Evolutionary conservation across 2,888 invertebrate species (phyloP).

Genomic region (Archips xylosteana): DNA sequence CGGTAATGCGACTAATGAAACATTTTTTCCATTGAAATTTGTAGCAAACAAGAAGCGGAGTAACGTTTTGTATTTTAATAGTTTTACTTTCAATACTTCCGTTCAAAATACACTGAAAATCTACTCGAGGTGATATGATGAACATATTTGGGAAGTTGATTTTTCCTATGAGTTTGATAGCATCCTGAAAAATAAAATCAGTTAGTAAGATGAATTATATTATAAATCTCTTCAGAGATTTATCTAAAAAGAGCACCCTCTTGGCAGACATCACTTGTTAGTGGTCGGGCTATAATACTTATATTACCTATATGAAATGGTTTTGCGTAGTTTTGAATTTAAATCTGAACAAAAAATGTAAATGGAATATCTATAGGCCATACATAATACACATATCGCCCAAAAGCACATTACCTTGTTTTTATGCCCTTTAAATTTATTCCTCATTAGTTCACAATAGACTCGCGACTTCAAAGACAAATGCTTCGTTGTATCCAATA

Average conservation of each 20-base stretch:
- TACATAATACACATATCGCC: too few relatives aligned
- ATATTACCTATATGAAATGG: not conserved
- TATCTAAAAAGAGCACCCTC: too few relatives aligned
- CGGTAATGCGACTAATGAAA: conserved; percentile 50
- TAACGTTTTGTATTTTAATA: conserved; percentile 74
- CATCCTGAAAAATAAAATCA: conserved; percentile 81
- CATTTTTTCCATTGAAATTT: conserved; percentile 73
- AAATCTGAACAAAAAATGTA: not conserved
- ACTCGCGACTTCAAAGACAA: conserved; percentile 68
- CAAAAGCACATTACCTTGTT: conserved; percentile 64
- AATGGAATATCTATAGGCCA: not conserved
- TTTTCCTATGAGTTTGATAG: conserved; percentile 86
- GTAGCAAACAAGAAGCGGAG: conserved; percentile 74
- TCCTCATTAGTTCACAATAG: conserved; percentile 70
- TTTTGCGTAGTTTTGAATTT: not conserved
- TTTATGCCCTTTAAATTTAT: conserved; percentile 77
- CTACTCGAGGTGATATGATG: conserved; percentile 81
- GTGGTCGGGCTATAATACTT: not conserved
- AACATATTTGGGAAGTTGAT: conserved; percentile 89
- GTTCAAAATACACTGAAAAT: conserved; percentile 87
- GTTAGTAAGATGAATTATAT: not conserved
- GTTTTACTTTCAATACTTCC: conserved; percentile 71
- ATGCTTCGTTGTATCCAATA: conserved; percentile 79
- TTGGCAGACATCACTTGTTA: too few relatives aligned
- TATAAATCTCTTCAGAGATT: not conserved